These are phyloP conservation scores for Manis pentadactyla DNA, from an alignment of 2,797 vertebrate genomes.

Conservation along the genomic window DNA sequence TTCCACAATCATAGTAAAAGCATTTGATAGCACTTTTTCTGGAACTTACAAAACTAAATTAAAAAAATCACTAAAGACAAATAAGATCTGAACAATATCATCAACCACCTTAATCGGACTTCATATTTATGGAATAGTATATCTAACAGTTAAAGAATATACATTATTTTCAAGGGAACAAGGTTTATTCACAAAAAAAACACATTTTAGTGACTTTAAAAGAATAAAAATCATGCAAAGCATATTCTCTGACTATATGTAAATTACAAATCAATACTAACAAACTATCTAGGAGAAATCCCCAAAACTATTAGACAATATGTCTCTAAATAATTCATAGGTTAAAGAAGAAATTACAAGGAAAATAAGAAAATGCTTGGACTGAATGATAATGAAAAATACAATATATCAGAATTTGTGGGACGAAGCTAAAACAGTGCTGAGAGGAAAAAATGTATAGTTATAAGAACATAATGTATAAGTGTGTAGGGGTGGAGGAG, in stretches of 20 bases:
- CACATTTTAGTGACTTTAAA: not conserved
- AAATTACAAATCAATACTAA: not conserved
- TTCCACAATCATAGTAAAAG: not conserved
- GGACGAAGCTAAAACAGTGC: not conserved
- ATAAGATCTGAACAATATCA: not conserved
- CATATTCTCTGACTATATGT: not conserved
- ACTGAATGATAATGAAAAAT: not conserved
- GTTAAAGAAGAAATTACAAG: not conserved
- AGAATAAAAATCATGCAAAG: not conserved
- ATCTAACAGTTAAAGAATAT: not conserved
- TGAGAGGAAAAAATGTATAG: not conserved
- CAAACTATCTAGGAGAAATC: not conserved
- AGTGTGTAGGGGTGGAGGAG: not conserved
- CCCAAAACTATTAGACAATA: not conserved
- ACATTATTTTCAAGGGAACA: not conserved
- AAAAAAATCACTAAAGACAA: not conserved
- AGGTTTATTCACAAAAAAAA: not conserved
- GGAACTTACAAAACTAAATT: not conserved
- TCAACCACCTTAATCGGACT: not conserved
- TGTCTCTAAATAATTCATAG: not conserved
- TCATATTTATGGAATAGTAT: not conserved
- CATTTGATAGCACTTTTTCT: not conserved
- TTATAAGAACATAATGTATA: not conserved
- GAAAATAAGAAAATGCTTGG: not conserved
- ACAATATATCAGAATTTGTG: not conserved